Conservation (phyloP, 1,140 invertebrate genomes). For the Wiebesia pumilae region DNA sequence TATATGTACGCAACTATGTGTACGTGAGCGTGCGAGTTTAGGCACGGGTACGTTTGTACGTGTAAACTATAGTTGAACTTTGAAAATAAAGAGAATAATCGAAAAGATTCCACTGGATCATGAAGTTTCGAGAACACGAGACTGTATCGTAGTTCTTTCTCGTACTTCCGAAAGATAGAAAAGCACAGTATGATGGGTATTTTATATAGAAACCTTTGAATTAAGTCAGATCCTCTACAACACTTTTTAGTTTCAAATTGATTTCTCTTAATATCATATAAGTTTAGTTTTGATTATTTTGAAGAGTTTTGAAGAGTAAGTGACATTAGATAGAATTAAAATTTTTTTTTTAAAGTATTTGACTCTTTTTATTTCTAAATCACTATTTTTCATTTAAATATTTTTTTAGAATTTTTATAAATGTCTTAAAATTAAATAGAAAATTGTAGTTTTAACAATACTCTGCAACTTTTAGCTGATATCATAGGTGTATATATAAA, state of each 20-base stretch:
- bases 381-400: too few species aligned
- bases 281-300: not conserved
- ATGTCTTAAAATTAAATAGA: too few species aligned
- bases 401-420: too few species aligned
- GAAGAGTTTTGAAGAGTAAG: too few species aligned
- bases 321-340: too few species aligned
- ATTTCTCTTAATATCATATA: not conserved
- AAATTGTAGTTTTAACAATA: too few species aligned
- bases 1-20: too few species aligned
- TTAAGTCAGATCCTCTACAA: too few species aligned
- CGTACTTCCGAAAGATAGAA: not conserved
- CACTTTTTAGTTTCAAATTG: not conserved
- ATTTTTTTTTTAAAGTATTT: too few species aligned
- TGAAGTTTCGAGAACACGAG: constrained; percentile 16
- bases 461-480: too few species aligned
- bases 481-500: too few species aligned
- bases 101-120: constrained; percentile 1
- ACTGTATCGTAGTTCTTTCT: not conserved
- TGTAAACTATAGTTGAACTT: constrained; percentile 11
- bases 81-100: not conserved
- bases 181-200: not conserved
- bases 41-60: not conserved
- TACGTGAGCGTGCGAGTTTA: not conserved
- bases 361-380: not conserved
- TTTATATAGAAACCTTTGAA: constrained; percentile 22